Percentiles rank a stretch among this genome's conserved stretches.
phyloP scores from a whole-genome alignment of 53 echinoderm and acorn worm genomes.

The Pentamera pediparva region DNA sequence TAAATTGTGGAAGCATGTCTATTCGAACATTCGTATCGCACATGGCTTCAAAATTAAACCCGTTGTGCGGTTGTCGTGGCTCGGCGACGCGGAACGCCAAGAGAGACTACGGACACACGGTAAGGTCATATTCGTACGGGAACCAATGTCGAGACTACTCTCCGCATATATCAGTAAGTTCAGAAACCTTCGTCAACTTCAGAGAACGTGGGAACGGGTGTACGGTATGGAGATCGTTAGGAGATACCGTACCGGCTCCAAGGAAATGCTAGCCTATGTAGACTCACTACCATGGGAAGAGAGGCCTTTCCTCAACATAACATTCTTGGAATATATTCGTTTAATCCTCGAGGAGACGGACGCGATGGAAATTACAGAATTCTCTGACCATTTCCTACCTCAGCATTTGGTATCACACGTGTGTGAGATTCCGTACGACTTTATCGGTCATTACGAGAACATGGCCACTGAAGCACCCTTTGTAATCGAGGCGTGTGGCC shows the following conservation, averaged over 20 bases:
- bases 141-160: no score
- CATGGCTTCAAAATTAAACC: neutral
- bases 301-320: neutral
- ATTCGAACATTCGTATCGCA: neutral
- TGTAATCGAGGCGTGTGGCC: no score
- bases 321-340: slow-evolving; percentile 36
- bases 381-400: slow-evolving; percentile 72
- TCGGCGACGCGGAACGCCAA: neutral
- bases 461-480: slow-evolving; percentile 53
- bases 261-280: neutral
- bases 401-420: slow-evolving; percentile 35
- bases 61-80: neutral
- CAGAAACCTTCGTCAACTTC: neutral
- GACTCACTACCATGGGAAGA: no score
- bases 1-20: slow-evolving; percentile 50
- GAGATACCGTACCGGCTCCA: slow-evolving; percentile 20
- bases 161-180: no score
- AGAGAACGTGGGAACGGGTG: slow-evolving; percentile 44
- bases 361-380: slow-evolving; percentile 16
- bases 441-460: slow-evolving; percentile 76
- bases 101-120: slow-evolving; percentile 5
- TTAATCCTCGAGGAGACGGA: slow-evolving; percentile 39
- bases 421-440: slow-evolving; percentile 66
- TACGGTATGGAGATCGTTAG: slow-evolving; percentile 45
- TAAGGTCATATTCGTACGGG: no score